Evolutionary conservation across 2,797 vertebrate species (phyloP), one percentile per base, ranked within the genome.

Genomic region (Neomorphus geoffroyi): DNA sequence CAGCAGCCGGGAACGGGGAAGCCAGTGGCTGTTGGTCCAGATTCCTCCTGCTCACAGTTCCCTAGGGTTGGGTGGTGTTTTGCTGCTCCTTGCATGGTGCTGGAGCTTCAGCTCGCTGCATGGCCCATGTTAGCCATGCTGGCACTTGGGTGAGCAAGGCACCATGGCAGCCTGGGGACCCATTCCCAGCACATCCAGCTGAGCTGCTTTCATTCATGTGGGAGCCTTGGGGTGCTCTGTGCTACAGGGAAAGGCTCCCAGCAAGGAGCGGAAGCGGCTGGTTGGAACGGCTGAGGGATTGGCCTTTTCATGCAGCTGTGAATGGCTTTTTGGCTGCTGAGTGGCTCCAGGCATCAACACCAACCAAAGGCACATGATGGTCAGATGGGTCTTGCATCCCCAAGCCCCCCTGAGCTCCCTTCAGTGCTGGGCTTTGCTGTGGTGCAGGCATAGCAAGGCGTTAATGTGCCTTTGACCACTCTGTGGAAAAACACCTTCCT

Each of bases 271-370:
- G 66, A 81, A 74, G 77, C 13, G 1, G 24, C 13, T 4, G 6
- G 60, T 33, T 54, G 66, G 74, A 50, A 13, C 1, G 13, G 64
- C 50, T 6, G 12, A 19, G 22, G 64, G 93, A 91, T 70, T 5
- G 0, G 61, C 50, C n/a, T 11, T 66, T 53, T n/a, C 10, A n/a
- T 10, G 65, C 7, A 11, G 57, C 51, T 3, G n/a, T 94, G 91
- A 95, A 91, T 91, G 83, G 80, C 22, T 75, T 91, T 89, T 91
- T 88, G 95, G 95, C 86, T 48, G 91, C 80, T 1, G 8, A 6
- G 32, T 10, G 11, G 92, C 95, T 96, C 75, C 86, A 23, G 96
- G 94, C 95, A 64, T 95, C 94, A 94, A 94, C 91, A 78, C 5
- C n/a, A 27, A 69, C 30, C 39, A 1, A 21, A 92, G 88, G 93